Conservation (phyloP, 2,888 invertebrate species). For the Leistus spinibarbis region DNA sequence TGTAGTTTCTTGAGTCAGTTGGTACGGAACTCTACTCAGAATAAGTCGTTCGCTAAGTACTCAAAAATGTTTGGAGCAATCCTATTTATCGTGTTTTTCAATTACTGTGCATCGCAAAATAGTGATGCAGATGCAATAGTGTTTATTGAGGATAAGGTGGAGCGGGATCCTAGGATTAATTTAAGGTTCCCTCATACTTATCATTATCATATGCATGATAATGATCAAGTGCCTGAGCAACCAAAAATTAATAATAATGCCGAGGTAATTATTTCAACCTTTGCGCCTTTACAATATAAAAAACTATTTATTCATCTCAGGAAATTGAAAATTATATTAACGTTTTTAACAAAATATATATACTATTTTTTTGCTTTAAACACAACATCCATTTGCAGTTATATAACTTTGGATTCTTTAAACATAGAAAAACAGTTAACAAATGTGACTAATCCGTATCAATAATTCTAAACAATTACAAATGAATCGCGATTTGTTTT, state of each 20-base stretch:
- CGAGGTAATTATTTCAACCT: neutral
- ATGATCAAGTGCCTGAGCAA: neutral
- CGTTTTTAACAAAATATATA: too few relatives aligned
- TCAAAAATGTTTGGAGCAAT: neutral
- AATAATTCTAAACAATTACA: neutral
- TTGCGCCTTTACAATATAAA: too few relatives aligned
- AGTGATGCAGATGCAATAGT: conserved; percentile 19
- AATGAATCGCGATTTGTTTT: too few relatives aligned
- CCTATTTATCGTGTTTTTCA: neutral
- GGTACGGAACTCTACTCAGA: neutral
- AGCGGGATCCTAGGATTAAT: conserved; percentile 17
- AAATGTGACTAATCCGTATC: neutral
- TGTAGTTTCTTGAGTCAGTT: neutral
- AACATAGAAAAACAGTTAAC: neutral
- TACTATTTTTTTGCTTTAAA: too few relatives aligned
- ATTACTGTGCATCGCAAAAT: neutral
- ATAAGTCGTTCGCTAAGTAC: neutral
- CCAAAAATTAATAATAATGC: neutral
- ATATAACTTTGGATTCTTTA: neutral
- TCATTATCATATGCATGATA: conserved; percentile 7
- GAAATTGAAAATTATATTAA: too few relatives aligned
- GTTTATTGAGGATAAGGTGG: conserved; percentile 10
- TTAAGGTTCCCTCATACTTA: neutral
- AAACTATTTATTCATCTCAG: too few relatives aligned
- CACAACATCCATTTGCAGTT: too few relatives aligned